phyloP scores from a whole-genome alignment of 2,113 vertebrate genomes.

The Gallinago undulata region DNA sequence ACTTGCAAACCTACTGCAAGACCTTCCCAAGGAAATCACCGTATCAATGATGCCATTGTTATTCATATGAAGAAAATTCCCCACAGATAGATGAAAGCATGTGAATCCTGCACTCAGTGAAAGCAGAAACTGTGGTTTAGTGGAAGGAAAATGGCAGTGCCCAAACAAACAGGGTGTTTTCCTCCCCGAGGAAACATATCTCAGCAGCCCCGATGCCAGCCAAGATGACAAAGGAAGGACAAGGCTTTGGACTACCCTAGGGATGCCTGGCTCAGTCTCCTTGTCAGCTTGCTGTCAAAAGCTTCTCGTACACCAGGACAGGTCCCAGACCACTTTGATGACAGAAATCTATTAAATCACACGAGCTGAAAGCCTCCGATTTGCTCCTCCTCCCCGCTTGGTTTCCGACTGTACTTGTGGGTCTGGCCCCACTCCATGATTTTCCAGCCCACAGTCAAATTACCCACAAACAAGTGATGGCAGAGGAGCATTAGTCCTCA shows the following conservation, averaged over 20 bases:
- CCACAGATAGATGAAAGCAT: background rate
- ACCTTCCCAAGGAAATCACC: slow-evolving; percentile 20
- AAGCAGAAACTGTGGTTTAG: background rate
- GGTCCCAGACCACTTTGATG: background rate
- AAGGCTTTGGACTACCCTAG: background rate
- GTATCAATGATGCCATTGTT: background rate
- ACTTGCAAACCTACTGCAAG: background rate
- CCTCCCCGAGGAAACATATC: background rate
- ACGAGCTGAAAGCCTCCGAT: background rate
- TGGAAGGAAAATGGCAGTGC: background rate
- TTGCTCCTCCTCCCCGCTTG: accelerated
- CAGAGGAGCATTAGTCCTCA: background rate
- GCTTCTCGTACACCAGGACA: background rate
- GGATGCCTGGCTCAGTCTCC: background rate
- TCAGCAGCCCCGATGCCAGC: background rate
- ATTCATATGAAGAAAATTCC: slow-evolving; percentile 36
- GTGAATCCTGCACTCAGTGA: background rate
- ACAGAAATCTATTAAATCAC: background rate
- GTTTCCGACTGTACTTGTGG: background rate
- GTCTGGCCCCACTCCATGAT: background rate
- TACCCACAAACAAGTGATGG: background rate
- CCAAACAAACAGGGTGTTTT: background rate
- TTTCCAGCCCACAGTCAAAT: background rate
- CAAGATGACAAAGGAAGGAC: background rate
- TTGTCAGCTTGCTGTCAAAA: background rate